Conservation (phyloP, 2,888 invertebrate species). For the Chydorus sphaericus region DNA sequence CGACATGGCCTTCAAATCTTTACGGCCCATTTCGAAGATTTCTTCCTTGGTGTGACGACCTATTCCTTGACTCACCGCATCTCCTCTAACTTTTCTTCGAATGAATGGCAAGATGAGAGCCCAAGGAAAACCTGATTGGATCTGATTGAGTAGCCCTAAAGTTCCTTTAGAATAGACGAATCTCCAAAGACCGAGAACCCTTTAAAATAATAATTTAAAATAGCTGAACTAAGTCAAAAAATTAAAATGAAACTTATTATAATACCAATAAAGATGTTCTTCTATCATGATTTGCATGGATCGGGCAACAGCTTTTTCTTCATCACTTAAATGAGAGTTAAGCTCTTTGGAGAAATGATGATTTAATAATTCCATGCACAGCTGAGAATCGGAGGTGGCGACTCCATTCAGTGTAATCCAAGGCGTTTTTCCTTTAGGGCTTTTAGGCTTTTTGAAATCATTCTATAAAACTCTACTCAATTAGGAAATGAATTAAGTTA, state of each 20-base stretch:
- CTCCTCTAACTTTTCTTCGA: slow-evolving; percentile 15
- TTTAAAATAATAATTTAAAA: slow-evolving; percentile 4
- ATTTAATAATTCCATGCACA: slow-evolving; percentile 28
- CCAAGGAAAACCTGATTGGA: slow-evolving; percentile 13
- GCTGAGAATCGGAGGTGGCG: slow-evolving; percentile 28
- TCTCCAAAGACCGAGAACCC: slow-evolving; percentile 21
- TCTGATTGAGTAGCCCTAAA: slow-evolving; percentile 18
- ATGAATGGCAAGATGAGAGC: slow-evolving; percentile 14
- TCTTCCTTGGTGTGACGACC: slow-evolving; percentile 19
- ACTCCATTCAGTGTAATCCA: slow-evolving; percentile 29
- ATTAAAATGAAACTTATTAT: background rate
- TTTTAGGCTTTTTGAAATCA: slow-evolving; percentile 25
- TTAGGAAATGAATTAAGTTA: background rate
- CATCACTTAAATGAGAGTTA: slow-evolving; percentile 22
- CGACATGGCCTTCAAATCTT: slow-evolving; percentile 18
- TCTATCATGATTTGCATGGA: slow-evolving; percentile 28
- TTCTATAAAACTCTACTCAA: slow-evolving; percentile 20
- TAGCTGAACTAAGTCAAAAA: background rate
- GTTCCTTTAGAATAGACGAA: slow-evolving; percentile 21
- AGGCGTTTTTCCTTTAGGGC: slow-evolving; percentile 29
- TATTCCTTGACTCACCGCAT: slow-evolving; percentile 20
- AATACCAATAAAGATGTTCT: slow-evolving; percentile 30
- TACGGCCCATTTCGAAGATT: slow-evolving; percentile 17
- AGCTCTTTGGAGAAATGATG: slow-evolving; percentile 24
- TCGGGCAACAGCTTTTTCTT: slow-evolving; percentile 25